Base-by-base conservation (phyloP, 2,888 invertebrate species). In the Habroteleia sp. region DNA sequence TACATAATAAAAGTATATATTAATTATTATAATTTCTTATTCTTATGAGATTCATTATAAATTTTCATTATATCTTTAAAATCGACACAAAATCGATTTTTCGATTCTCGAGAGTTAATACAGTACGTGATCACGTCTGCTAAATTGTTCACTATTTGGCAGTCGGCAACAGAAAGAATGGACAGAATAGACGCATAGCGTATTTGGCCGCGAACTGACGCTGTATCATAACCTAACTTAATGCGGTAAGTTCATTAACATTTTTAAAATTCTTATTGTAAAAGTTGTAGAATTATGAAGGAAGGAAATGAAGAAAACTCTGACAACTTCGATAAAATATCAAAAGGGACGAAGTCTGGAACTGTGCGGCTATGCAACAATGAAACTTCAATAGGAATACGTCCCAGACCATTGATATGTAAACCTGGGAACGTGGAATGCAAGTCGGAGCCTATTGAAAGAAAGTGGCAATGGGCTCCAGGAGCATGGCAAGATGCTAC, bases 401-500 rank as follows among this genome's bases (percentile, higher is more conserved):
- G 88, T 76, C 88, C 88, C 2, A 81, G 85, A 37, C 88, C 88
- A 6, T 35, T 88, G 4, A 86, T 88, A 48, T 87, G 84, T 65
- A 88, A 88, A 35, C 88, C 88, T 3, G 87, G 86, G 29, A 83
- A 82, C 44, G 84, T 87, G 5, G 85, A 81, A 13, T 88, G 88
- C 69, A 88, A 88, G 42, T 85, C 88, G 0, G 88, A 88, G 44
- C 87, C 87, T 1, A 84, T 88, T 10, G 87, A 88, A 80, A 84
- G 81, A 4, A 88, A 88, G 65, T 86, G 86, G 83, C 85, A 86
- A 23, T 91, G 91, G 91, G 90, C 90, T 37, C 91, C 91, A 0
- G 89, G 90, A 31, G 89, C 90, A 10, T 90, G 91, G 89, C 91
- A 91, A 79, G 94, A 94, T 86, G 93, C 92, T 60, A 93, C 94